Percentiles rank a stretch among this genome's conserved stretches.
These are phyloP conservation scores for Onchidella celtica DNA, from an alignment of 2,888 invertebrate species.

Conservation along the genomic window DNA sequence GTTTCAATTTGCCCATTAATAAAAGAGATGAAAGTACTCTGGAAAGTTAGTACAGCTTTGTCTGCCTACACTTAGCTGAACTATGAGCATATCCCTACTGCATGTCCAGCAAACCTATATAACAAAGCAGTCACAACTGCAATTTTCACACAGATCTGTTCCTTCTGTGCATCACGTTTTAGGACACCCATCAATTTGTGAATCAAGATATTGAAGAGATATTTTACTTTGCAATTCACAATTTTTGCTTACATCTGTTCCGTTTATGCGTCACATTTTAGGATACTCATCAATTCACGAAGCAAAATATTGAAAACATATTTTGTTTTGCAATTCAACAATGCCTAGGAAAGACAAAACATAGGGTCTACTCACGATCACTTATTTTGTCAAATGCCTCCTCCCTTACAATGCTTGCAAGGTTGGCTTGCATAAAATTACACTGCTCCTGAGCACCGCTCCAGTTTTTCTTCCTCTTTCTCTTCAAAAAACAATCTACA, in stretches of 20 bases:
- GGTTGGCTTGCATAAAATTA: slow-evolving; percentile 57
- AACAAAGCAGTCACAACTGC: no score
- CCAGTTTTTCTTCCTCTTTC: slow-evolving; percentile 51
- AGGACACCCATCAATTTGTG: background rate
- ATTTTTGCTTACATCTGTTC: no score
- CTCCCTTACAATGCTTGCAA: slow-evolving; percentile 54
- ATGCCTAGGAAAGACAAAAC: background rate
- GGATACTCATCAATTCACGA: background rate
- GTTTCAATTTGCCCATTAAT: no score
- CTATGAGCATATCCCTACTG: no score
- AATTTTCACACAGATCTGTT: no score
- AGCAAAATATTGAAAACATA: background rate
- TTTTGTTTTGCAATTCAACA: background rate
- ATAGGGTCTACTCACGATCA: background rate
- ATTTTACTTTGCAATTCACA: background rate
- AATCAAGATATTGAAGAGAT: background rate
- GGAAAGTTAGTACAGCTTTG: no score
- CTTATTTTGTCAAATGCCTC: slow-evolving; percentile 48
- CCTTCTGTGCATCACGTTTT: background rate
- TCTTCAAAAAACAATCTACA: slow-evolving; percentile 49
- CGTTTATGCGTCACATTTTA: background rate
- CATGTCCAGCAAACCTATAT: no score
- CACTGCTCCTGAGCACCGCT: slow-evolving; percentile 56
- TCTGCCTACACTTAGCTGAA: no score
- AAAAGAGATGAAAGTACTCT: no score